Evolutionary conservation across 2,113 vertebrate species (phyloP).

Genomic region (Camelus bactrianus): DNA sequence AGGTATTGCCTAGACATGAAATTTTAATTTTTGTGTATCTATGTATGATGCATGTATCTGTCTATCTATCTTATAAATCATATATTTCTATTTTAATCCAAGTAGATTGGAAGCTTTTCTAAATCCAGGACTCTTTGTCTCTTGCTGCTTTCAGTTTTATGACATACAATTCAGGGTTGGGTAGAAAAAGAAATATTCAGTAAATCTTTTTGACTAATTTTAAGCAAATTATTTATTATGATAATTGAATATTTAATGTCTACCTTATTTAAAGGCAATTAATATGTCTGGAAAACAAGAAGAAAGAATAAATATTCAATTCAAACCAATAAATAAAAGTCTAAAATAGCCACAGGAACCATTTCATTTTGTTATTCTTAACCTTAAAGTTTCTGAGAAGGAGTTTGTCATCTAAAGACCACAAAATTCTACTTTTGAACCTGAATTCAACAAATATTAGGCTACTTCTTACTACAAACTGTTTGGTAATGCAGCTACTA

Average conservation of each 20-base stretch:
- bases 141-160: not conserved
- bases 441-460: not conserved
- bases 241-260: not conserved
- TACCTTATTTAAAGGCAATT: not conserved
- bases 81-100: constrained; percentile 28
- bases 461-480: not conserved
- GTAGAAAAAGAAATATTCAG: not conserved
- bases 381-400: not conserved
- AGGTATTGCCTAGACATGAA: not conserved
- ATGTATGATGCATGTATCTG: not conserved
- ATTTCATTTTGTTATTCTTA: not conserved
- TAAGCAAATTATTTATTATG: not conserved
- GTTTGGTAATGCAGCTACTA: not conserved
- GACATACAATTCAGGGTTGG: not conserved
- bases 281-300: not conserved
- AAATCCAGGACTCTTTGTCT: not conserved
- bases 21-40: not conserved
- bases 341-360: not conserved
- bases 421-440: not conserved
- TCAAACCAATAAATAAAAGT: not conserved
- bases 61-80: not conserved
- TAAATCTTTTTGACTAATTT: not conserved
- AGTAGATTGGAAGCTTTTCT: not conserved
- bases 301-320: not conserved
- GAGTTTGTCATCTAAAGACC: not conserved